Evolutionary conservation across 2,797 vertebrate genomes (phyloP).

Genomic region (Eptatretus atami): DNA sequence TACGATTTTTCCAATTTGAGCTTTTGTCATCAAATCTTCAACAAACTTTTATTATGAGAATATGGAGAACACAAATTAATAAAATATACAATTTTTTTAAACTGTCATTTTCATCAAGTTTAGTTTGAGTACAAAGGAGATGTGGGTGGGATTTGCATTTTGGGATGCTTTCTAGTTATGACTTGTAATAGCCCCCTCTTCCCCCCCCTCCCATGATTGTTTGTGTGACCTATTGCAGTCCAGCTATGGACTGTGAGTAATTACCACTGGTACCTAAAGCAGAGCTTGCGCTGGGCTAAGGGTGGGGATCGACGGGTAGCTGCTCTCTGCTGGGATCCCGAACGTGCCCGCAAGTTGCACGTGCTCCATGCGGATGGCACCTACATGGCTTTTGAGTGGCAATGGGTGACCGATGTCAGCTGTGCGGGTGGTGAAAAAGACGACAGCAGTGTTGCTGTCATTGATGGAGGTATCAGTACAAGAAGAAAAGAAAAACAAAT

Average conservation of each 20-base stretch:
- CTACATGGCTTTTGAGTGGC: conserved; percentile 42
- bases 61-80: too few species aligned
- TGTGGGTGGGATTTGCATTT: too few species aligned
- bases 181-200: too few species aligned
- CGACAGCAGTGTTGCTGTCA: conserved; percentile 44
- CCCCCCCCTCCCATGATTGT: conserved; percentile 4
- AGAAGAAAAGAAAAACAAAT: too few species aligned
- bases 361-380: conserved; percentile 31
- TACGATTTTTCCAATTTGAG: too few species aligned
- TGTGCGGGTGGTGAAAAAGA: conserved; percentile 19
- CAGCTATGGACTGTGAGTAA: conserved; percentile 66
- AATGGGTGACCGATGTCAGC: conserved; percentile 28
- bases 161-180: too few species aligned
- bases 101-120: too few species aligned
- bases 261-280: conserved; percentile 94
- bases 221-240: conserved; percentile 19
- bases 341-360: conserved; percentile 27
- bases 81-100: too few species aligned
- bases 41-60: too few species aligned
- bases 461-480: conserved; percentile 36
- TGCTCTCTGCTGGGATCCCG: conserved; percentile 41
- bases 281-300: conserved; percentile 49
- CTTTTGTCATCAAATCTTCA: too few species aligned
- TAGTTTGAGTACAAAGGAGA: too few species aligned
- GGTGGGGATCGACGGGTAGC: conserved; percentile 19